Base-by-base conservation (phyloP, 2,888 invertebrate genomes). In the Aspidiotus rigidus region DNA sequence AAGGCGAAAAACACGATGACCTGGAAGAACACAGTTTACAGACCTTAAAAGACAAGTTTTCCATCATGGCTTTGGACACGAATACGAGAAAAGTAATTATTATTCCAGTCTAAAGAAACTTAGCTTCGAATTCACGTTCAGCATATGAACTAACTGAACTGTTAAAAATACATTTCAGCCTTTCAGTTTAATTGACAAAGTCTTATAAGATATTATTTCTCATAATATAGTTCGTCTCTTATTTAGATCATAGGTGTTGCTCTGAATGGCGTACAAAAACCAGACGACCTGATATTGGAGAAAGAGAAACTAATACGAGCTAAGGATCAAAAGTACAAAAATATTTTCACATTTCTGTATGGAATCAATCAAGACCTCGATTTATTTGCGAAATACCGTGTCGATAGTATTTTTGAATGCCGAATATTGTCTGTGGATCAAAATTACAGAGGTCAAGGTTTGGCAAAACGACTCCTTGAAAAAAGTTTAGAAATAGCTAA, bases 351-450 rank as follows among this genome's bases (percentile, higher is more conserved):
- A 63, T 82, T 90, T 72, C 81, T 91, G 17, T 87, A 89, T 79
- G 83, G 82, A 59, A 83, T 86, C 62, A 89, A 87, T 77, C 82
- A 84, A 64, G 84, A 85, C 73, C 76, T 86, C 71, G 84, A 89
- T 77, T 79, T 91, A 17, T 91, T 90, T 76, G 79, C 77, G 11
- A 81, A 80, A 73, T 88, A 85, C 77, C 77, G 82, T 72, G 85
- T 88, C 60, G 85, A 87, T 17, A 83, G 84, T 74, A 83, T 90
- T 61, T 85, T 91, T 76, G 91, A 91, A 79, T 84, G 89, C 74
- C 82, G 90, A 72, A 90, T 91, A 73, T 83, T 91, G 54, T 89
- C 89, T 9, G 90, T 91, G 28, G 86, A 88, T 71, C 81, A 83
- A 69, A 78, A 79, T 72, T 88, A 83, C 73, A 83, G 91, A 49